Percentiles rank a stretch among this genome's conserved stretches.
These are phyloP conservation scores for Fragum sueziense DNA, from an alignment of 2,888 invertebrate species.

Conservation along the genomic window DNA sequence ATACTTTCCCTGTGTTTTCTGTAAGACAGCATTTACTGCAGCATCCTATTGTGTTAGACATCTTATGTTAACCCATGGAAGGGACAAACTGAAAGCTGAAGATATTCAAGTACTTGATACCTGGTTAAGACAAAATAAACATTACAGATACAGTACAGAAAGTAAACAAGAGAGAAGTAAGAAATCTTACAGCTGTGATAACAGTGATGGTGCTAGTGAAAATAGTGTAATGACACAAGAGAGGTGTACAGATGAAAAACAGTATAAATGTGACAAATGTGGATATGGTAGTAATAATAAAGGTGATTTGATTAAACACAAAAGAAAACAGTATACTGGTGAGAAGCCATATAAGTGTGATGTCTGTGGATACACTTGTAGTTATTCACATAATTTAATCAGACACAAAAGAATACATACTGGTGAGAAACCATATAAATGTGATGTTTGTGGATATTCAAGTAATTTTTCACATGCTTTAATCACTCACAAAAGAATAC, in stretches of 20 bases:
- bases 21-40: slow-evolving; percentile 24
- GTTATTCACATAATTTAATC: not conserved
- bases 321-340: slow-evolving; percentile 12
- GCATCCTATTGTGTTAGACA: slow-evolving; percentile 33
- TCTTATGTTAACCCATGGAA: slow-evolving; percentile 22
- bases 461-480: not conserved
- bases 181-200: not conserved
- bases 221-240: too few relatives aligned
- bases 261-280: not conserved
- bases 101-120: slow-evolving; percentile 40
- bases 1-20: slow-evolving; percentile 43
- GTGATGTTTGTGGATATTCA: slow-evolving; percentile 26
- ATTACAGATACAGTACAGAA: slow-evolving; percentile 6
- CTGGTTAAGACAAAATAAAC: slow-evolving; percentile 34
- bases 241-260: not conserved
- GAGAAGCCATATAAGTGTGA: too few relatives aligned
- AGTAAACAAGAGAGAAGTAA: not conserved
- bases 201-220: too few relatives aligned
- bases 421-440: too few relatives aligned
- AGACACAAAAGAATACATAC: slow-evolving; percentile 18
- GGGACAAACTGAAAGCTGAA: slow-evolving; percentile 24
- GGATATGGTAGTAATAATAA: not conserved
- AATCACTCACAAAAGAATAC: slow-evolving; percentile 23
- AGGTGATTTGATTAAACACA: not conserved
- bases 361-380: slow-evolving; percentile 16